Base-by-base conservation (phyloP, 2,888 invertebrate genomes). In the Anthoptus insignis region DNA sequence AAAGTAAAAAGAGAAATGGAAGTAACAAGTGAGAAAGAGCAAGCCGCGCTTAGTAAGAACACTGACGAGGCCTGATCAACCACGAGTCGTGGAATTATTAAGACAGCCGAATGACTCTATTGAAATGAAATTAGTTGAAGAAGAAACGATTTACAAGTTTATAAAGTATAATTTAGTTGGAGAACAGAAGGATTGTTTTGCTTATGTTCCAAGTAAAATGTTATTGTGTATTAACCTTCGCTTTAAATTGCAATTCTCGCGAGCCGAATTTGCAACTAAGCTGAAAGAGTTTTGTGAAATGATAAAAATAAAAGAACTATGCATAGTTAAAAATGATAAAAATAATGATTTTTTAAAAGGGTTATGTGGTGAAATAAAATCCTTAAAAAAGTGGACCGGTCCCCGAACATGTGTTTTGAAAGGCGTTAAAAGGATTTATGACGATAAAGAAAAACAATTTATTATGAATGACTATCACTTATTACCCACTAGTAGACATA, bases 51-150 rank as follows among this genome's bases (percentile, higher is more conserved):
- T 58, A 61, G 24, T 61, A 58, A 54, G 37, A 14, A 59, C 60
- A 50, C 52, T 14, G 47, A 64, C 37, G 32, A 34, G 64, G 64
- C 34, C 58, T 64, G 67, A 60, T 60, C 67, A 64, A 42, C 67
- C 64, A 57, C 60, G 50, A 57, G 21, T 64, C 53, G 60, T 67
- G 22, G 64, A 64, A 37, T 39, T 64, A 42, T 27, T 56, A 59
- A 66, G 58, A 29, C 64, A 64, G 47, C 68, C 65, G 8, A 8
- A n/a, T 8, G 21, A 58, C 45, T 45, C 14, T 3, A 8, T 45
- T n/a, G 57, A 58, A 8, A 45, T 58, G 29, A 7, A 45, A 3
- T 58, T 45, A 32, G 27, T 58, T 6, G 45, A 45, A 29, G 9
- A 29, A 9, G n/a, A 14, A 1, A 45, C 45, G 13, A 3, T 58